phyloP scores from a whole-genome alignment of 2,888 invertebrate species.

The Pollenia angustigena region DNA sequence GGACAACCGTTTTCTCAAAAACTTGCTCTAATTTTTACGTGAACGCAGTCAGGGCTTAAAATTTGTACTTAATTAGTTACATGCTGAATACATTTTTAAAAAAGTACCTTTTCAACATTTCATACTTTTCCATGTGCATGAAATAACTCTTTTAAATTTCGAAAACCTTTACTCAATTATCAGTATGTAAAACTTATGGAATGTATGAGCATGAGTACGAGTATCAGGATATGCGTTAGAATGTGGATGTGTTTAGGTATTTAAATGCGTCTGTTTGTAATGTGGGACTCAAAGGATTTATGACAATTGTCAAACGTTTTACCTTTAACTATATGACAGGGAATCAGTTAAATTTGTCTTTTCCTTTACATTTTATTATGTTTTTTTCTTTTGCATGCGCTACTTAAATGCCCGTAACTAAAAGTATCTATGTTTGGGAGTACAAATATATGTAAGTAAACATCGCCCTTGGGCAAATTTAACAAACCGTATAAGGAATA shows the following conservation, averaged over 20 bases:
- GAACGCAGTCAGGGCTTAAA: too few species aligned
- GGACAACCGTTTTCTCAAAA: too few species aligned
- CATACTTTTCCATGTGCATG: neutral
- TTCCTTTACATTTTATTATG: neutral
- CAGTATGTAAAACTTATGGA: conserved; percentile 45
- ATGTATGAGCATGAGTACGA: conserved; percentile 20
- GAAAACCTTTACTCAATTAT: neutral
- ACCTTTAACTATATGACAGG: conserved; percentile 68
- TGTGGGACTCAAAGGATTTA: conserved; percentile 74
- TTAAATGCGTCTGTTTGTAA: conserved; percentile 64
- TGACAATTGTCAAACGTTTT: conserved; percentile 73
- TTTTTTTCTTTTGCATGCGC: conserved; percentile 18
- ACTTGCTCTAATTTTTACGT: too few species aligned
- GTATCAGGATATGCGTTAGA: neutral
- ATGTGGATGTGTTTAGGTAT: conserved; percentile 27
- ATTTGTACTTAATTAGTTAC: too few species aligned
- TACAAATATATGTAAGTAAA: conserved; percentile 1
- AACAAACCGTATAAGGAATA: conserved; percentile 52
- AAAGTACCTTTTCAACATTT: too few species aligned
- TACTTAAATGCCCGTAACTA: conserved; percentile 22
- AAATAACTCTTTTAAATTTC: conserved; percentile 32
- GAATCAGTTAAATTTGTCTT: conserved; percentile 63
- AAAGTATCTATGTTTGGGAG: neutral
- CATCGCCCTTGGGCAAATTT: conserved; percentile 66
- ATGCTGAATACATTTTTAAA: too few species aligned